Evolutionary conservation across 2,888 invertebrate species (phyloP).

Genomic region (Pyrrhia umbra): DNA sequence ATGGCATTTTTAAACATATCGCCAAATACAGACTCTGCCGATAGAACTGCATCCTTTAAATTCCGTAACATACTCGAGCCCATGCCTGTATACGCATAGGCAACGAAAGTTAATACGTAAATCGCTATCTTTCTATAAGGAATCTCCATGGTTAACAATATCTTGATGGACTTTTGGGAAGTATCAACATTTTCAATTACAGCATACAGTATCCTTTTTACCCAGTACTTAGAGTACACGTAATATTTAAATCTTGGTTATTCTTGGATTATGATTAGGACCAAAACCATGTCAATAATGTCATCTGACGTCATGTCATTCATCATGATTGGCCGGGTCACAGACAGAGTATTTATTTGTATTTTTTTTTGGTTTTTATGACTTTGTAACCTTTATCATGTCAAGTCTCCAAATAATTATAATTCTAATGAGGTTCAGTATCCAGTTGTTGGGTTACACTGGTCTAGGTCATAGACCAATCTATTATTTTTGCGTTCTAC

Average conservation of each 20-base stretch:
- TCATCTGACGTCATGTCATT: neutral
- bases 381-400: too few relatives aligned
- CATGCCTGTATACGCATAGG: constrained; percentile 95
- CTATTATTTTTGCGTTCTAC: too few relatives aligned
- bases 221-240: constrained; percentile 56
- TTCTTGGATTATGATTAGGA: constrained; percentile 55
- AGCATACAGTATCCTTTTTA: neutral
- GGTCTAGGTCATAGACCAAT: too few relatives aligned
- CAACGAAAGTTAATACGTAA: constrained; percentile 93
- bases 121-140: constrained; percentile 94
- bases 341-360: neutral
- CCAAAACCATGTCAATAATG: constrained; percentile 10
- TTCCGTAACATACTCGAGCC: constrained; percentile 93
- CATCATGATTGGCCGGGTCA: neutral
- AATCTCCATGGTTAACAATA: constrained; percentile 91
- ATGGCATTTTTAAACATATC: constrained; percentile 94
- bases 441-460: too few relatives aligned
- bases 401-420: too few relatives aligned
- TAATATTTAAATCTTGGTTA: constrained; percentile 47
- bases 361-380: too few relatives aligned
- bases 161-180: constrained; percentile 4
- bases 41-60: constrained; percentile 94
- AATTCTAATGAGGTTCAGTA: too few relatives aligned
- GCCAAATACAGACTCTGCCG: constrained; percentile 95
- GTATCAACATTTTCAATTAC: constrained; percentile 14